These are phyloP conservation scores for Hirudinaria manillensis DNA, from an alignment of 2,888 invertebrate species.

Conservation along the genomic window DNA sequence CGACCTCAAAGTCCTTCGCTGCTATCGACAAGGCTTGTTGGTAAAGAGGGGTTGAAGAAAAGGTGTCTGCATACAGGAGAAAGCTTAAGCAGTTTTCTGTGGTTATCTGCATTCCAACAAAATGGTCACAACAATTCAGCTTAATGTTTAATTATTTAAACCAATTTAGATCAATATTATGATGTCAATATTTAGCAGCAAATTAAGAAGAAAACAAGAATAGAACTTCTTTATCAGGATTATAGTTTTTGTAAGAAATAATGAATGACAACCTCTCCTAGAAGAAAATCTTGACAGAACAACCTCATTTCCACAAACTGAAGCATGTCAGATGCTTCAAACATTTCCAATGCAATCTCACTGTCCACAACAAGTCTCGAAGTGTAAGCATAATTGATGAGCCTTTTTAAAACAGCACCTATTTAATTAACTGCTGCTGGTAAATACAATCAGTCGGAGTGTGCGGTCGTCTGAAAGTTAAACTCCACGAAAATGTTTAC, in stretches of 20 bases:
- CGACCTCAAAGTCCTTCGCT: conserved; percentile 35
- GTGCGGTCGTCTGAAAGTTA: too few species aligned
- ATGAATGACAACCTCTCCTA: conserved; percentile 42
- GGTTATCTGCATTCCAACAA: conserved; percentile 8
- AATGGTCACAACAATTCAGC: too few species aligned
- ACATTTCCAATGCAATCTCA: conserved; percentile 51
- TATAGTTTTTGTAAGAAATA: too few species aligned
- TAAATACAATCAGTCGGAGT: too few species aligned
- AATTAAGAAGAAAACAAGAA: too few species aligned
- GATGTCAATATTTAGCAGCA: too few species aligned
- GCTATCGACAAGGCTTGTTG: conserved; percentile 35
- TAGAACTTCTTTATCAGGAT: too few species aligned
- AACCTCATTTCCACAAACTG: conserved; percentile 51
- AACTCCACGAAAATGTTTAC: neutral
- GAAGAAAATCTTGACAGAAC: conserved; percentile 48
- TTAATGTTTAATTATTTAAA: too few species aligned
- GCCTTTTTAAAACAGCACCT: conserved; percentile 48
- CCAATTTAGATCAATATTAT: too few species aligned
- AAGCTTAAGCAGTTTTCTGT: conserved; percentile 39
- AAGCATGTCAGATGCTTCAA: conserved; percentile 51
- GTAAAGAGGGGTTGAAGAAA: conserved; percentile 37
- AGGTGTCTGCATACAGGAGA: conserved; percentile 40
- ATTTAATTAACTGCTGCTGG: neutral
- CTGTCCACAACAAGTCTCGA: conserved; percentile 49
- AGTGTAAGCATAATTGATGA: conserved; percentile 53